Conservation (phyloP, 2,888 invertebrate genomes). For the Hetaerina titia region DNA sequence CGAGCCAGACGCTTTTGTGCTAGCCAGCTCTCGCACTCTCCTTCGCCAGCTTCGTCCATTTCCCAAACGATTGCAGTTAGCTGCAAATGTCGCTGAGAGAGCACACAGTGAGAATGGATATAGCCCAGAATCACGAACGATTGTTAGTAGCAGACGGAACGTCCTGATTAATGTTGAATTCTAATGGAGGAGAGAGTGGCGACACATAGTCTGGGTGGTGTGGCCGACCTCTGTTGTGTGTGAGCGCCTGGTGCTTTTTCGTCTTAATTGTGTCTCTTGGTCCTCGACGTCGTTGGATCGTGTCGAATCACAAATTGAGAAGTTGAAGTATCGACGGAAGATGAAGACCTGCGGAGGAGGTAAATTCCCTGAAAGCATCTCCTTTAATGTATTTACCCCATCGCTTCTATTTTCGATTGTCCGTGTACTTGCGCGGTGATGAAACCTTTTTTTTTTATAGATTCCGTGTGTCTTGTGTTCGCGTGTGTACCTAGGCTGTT, state of each 20-base stretch:
- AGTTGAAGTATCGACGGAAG: background rate
- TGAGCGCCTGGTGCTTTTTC: slow-evolving; percentile 48
- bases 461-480: background rate
- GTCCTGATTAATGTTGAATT: slow-evolving; percentile 65
- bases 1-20: background rate
- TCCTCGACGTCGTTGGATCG: slow-evolving; percentile 38
- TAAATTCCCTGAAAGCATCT: background rate
- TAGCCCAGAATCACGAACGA: slow-evolving; percentile 61
- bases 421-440: background rate
- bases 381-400: background rate
- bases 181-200: slow-evolving; percentile 59
- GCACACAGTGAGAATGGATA: slow-evolving; percentile 57
- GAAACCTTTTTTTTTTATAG: background rate
- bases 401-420: background rate
- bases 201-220: slow-evolving; percentile 50
- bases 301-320: background rate
- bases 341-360: slow-evolving; percentile 66
- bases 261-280: slow-evolving; percentile 29
- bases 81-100: slow-evolving; percentile 66
- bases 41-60: background rate
- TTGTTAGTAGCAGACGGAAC: slow-evolving; percentile 52
- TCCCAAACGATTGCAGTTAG: slow-evolving; percentile 28
- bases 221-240: slow-evolving; percentile 56
- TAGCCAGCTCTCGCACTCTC: background rate
- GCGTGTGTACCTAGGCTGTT: background rate